A percentile compares a stretch with the other conserved stretches of the same genome.
Evolutionary conservation across 1,140 invertebrate genomes (phyloP).

Genomic region (Neoseiulus cucumeris): DNA sequence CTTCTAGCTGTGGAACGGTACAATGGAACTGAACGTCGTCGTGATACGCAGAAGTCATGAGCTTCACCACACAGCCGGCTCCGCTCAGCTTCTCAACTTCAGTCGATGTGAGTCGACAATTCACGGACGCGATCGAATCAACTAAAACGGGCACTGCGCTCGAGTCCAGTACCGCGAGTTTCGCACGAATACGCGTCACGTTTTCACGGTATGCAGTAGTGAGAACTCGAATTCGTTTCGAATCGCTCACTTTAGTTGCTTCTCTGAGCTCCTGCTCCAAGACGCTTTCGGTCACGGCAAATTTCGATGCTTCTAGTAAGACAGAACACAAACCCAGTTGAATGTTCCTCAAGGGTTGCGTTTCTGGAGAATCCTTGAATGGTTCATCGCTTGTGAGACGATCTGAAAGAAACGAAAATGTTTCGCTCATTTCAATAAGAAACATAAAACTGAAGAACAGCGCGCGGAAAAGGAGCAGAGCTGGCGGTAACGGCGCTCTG

Average conservation of each 20-base stretch:
- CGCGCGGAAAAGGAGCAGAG: no score
- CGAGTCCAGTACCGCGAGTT: neutral
- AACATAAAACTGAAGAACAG: no score
- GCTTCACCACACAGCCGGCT: neutral
- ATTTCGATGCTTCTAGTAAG: neutral
- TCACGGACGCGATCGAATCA: neutral
- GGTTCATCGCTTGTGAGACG: neutral
- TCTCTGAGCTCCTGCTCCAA: neutral
- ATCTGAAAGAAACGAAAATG: neutral
- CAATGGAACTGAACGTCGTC: slow-evolving; percentile 3
- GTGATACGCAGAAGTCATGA: neutral
- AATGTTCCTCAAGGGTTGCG: neutral
- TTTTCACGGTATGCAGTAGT: neutral
- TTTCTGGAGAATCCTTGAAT: neutral
- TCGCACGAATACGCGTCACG: neutral
- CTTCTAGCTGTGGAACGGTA: neutral
- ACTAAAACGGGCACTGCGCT: neutral
- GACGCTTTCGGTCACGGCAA: neutral
- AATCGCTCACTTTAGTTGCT: neutral
- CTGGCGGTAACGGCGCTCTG: no score
- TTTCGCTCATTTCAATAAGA: no score
- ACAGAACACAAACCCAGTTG: neutral
- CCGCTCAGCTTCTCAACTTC: neutral
- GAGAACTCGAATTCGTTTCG: neutral
- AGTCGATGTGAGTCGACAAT: neutral